phyloP scores from a whole-genome alignment of 2,888 invertebrate genomes.

The Drosophila monieri region DNA sequence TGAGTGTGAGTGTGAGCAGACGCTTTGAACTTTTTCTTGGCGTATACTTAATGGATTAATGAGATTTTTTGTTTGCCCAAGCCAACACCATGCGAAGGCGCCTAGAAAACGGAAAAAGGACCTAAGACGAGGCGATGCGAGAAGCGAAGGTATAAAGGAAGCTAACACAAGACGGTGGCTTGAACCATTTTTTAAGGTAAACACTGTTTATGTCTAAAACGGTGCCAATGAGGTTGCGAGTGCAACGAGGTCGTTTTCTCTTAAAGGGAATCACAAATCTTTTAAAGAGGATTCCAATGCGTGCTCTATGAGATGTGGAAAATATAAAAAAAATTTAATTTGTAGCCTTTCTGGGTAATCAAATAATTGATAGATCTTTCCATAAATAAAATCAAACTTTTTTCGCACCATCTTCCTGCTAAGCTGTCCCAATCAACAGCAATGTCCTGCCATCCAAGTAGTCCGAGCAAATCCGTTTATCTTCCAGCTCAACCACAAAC shows the following conservation, averaged over 20 bases:
- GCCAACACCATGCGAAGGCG: constrained; percentile 65
- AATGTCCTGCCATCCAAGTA: neutral
- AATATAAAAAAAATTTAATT: neutral
- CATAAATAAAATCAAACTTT: neutral
- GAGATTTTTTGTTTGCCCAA: constrained; percentile 78
- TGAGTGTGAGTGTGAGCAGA: constrained; percentile 47
- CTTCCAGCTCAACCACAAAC: constrained; percentile 14
- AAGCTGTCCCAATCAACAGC: constrained; percentile 19
- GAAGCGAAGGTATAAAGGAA: constrained; percentile 19
- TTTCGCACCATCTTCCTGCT: neutral
- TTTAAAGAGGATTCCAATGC: neutral
- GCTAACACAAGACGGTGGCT: constrained; percentile 50
- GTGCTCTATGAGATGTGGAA: neutral
- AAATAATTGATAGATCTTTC: neutral
- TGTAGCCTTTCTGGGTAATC: neutral
- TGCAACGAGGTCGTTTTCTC: constrained; percentile 27
- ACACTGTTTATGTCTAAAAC: constrained; percentile 64
- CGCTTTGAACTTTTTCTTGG: constrained; percentile 75
- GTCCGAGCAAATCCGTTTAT: constrained; percentile 24
- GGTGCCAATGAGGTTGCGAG: constrained; percentile 32
- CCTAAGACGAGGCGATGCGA: constrained; percentile 8
- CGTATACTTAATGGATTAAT: constrained; percentile 78
- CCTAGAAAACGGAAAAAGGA: constrained; percentile 37
- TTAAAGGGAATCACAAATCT: constrained; percentile 15
- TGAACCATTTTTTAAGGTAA: constrained; percentile 49